phyloP scores from a whole-genome alignment of 2,888 invertebrate species.

The Pyrocoelia pectoralis region DNA sequence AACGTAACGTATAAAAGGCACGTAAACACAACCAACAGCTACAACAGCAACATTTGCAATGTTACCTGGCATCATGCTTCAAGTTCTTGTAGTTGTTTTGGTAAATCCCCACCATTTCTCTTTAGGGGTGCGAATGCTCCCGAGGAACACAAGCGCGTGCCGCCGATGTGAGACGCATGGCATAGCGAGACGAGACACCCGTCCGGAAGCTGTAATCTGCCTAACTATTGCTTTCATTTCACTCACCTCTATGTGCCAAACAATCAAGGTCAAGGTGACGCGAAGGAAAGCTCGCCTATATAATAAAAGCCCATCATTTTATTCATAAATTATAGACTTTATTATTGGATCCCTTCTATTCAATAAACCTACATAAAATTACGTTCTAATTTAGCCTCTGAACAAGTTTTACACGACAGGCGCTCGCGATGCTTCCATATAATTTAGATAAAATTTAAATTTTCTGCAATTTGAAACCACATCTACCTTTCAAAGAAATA shows the following conservation, averaged over 20 bases:
- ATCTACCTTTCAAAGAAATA: too few relatives aligned
- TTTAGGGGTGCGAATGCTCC: slow-evolving; percentile 51
- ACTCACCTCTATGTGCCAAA: slow-evolving; percentile 64
- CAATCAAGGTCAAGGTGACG: slow-evolving; percentile 32
- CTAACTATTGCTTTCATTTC: slow-evolving; percentile 35
- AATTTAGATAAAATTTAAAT: too few relatives aligned
- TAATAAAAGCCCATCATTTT: background rate
- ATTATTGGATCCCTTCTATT: background rate
- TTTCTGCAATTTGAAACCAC: too few relatives aligned
- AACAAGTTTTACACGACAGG: too few relatives aligned
- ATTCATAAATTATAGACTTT: slow-evolving; percentile 5
- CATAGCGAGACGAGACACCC: slow-evolving; percentile 45
- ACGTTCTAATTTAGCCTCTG: background rate
- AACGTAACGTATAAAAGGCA: background rate
- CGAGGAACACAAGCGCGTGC: slow-evolving; percentile 59
- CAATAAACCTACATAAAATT: background rate
- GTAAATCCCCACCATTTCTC: slow-evolving; percentile 48
- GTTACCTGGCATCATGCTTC: slow-evolving; percentile 60
- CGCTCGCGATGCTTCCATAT: too few relatives aligned
- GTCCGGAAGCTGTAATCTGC: slow-evolving; percentile 34
- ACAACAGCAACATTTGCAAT: slow-evolving; percentile 62
- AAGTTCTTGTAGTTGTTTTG: slow-evolving; percentile 53
- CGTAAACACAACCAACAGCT: slow-evolving; percentile 8
- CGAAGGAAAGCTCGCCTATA: slow-evolving; percentile 14
- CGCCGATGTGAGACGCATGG: slow-evolving; percentile 59